Evolutionary conservation across 2,888 invertebrate genomes (phyloP), one percentile per base, ranked within the genome.

Genomic region (Dryobotodes eremita): DNA sequence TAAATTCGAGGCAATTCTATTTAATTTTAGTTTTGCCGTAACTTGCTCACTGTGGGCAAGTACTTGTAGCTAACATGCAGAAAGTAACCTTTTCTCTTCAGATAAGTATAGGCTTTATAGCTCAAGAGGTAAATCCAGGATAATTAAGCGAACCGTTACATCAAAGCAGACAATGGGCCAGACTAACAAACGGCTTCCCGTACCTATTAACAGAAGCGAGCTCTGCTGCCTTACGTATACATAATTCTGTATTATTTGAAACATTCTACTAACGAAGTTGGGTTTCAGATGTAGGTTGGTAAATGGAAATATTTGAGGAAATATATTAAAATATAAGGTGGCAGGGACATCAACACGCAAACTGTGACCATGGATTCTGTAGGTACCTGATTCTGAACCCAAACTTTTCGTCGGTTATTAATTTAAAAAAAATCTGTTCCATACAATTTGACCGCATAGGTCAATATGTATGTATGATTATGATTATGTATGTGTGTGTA

Each of bases 121-220:
- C 68, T 57, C 48, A 17, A 42, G 23, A 78, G 62, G 65, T 82
- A 83, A 81, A 77, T 62, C 68, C 57, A 26, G 62, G 57, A 68
- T 68, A 83, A 82, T 83, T 62, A 71, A 83, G 26, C 26, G 68
- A 53, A 15, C n/a, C 62, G 13, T 78, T 82, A 59, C 69, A 83
- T 82, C 81, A 71, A 71, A 82, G 26, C 46, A 78, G 23, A 82
- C 81, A 83, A 82, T 83, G 61, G 83, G 36, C 46, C 36, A 20
- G 50, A 46, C 17, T 78, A 64, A 83, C 79, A 69, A 71, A 82
- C 62, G 61, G 79, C 46, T 83, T 82, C 36, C 68, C 68, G 23
- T 26, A 8, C 36, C 66, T 77, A 71, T 71, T 66, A 71, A 68
- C 66, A 48, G 61, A 53, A 68, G 66, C 31, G 36, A 78, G 71